Base-by-base conservation (phyloP, 1,140 invertebrate genomes). In the Conus betulinus region DNA sequence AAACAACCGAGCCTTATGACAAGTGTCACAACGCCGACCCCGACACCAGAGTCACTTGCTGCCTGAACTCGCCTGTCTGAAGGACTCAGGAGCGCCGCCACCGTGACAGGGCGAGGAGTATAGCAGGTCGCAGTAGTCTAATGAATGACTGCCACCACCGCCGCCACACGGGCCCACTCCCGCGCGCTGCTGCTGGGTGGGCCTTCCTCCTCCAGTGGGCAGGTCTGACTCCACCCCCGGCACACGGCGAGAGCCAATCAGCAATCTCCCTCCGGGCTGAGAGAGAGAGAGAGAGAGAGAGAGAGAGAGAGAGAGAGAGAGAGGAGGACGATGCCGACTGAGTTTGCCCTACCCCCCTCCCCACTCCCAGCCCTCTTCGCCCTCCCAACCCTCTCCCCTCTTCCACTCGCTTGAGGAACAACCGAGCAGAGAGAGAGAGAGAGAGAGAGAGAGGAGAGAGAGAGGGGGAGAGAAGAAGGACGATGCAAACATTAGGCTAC, bases 121-220 rank as follows among this genome's bases (percentile, higher is more conserved):
- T 23, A 85, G 84, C 13, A 52, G 51, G 20, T 63, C 51, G 51
- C n/a, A 67, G 39, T 39, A 39, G 39, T 39, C 39, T 85, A 85
- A 85, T 85, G 84, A 85, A 85, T 85, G 63, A 85, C 84, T 67
- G 23, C 84, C 27, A 85, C 84, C 84, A 85, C 84, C 51, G 84
- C 5, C 51, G 84, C 13, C 67, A 55, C 17, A 53, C 55, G n/a
- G 20, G 51, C 81, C 39, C 39, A 5, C 51, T 83, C 81, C 5
- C 84, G 25, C 84, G 51, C 25, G 5, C 15, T 25, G 5, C 15
- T 25, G 67, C 84, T 74, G 84, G 52, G 39, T 74, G 84, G 63
- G 39, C 3, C 39, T 39, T 85, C 76, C 67, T 60, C n/a, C 27
- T 84, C 53, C 63, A 76, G 74, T 7, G 10, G 82, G 57, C 82